These are phyloP conservation scores for Acronicta aceris DNA, from an alignment of 2,888 invertebrate genomes.

Conservation along the genomic window DNA sequence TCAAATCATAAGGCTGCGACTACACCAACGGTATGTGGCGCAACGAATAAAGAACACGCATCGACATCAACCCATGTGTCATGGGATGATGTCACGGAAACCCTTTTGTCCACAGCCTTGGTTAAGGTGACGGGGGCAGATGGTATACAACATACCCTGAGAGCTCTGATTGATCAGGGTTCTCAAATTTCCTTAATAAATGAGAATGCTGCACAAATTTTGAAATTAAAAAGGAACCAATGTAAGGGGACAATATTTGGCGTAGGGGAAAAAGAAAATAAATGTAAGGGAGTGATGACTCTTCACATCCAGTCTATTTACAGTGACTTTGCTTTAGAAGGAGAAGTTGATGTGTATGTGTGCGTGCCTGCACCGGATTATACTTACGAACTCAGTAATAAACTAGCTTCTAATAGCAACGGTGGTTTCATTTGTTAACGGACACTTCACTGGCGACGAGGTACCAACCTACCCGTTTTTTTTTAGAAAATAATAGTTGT, in stretches of 20 bases:
- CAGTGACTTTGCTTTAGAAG: too few species aligned
- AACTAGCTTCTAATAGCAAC: not conserved
- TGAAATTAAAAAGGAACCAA: not conserved
- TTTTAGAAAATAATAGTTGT: not conserved
- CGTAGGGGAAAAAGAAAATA: not conserved
- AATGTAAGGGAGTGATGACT: not conserved
- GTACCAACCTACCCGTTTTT: not conserved
- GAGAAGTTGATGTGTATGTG: not conserved
- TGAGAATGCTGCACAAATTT: too few species aligned
- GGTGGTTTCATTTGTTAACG: not conserved
- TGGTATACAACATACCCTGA: not conserved
- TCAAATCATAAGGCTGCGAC: too few species aligned
- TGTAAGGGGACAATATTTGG: not conserved
- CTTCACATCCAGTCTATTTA: not conserved
- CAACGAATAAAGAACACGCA: not conserved
- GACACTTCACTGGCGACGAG: not conserved
- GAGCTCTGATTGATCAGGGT: too few species aligned
- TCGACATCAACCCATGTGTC: not conserved
- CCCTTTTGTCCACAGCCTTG: not conserved
- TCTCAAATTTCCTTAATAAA: too few species aligned
- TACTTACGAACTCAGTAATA: not conserved
- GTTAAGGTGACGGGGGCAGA: not conserved
- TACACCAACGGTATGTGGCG: too few species aligned
- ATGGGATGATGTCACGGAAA: not conserved
- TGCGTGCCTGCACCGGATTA: not conserved